Base-by-base conservation (phyloP, 1,140 invertebrate genomes). In the Leptopilina clavipes region DNA sequence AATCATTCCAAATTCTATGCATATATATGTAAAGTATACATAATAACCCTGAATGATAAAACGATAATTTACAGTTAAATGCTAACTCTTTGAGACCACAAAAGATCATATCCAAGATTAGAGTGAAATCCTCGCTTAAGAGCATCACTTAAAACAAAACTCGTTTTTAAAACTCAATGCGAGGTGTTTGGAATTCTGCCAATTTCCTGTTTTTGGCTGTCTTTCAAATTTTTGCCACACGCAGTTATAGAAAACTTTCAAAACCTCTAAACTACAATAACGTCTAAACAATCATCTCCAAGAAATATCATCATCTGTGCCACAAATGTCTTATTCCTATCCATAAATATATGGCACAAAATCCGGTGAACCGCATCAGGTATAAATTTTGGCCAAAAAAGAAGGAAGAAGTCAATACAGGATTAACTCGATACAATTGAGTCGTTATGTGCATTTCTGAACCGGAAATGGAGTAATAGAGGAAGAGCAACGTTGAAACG, bases 401-500 rank as follows among this genome's bases (percentile, higher is more conserved):
- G 45, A 48, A 48, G 45, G 25, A 31, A 31, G 25, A 31, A 2
- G 25, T 48, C n/a, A 48, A n/a, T 48, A n/a, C 43, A 44, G 18
- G 14, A 22, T 65, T 65, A 65, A 14, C 56, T 65, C 14, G 19
- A 22, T 25, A 12, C 56, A 65, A 65, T 25, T 19, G 56, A 25
- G 22, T 65, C 22, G 56, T 65, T 31, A 59, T 9, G 56, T 12
- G 56, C 56, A 22, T 65, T 19, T 65, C 56, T 65, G 56, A 25
- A 31, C 56, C 56, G 56, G 56, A 65, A 65, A 65, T 25, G 19
- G 19, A 19, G 56, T 65, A 65, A 65, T 31, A 25, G 56, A 31
- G 14, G 56, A 65, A 65, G 56, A 65, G 56, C 22, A 65, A 10
- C 12, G 56, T 48, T 48, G 45, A 12, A 65, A 65, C 56, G 56